Evolutionary conservation across 2,113 vertebrate species (phyloP), one percentile per base, ranked within the genome.

Genomic region (Chinchilla lanigera): DNA sequence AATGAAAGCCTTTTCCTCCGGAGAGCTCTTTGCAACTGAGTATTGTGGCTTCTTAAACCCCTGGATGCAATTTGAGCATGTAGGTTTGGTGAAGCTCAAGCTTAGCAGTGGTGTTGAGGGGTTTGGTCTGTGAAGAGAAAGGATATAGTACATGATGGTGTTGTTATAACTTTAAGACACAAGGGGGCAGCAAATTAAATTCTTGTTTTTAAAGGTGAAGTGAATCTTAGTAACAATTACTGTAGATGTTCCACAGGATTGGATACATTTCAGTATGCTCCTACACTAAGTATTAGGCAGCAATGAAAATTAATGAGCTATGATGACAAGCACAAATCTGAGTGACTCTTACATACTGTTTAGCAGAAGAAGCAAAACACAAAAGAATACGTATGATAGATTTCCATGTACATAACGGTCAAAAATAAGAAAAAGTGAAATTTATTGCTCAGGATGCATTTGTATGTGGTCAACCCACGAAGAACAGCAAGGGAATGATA

Each of bases 161-260:
- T 30, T 94, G 90, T 80, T 88, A 92, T 77, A 22, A 22, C 26
- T 75, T 26, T 1, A 28, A 56, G 26, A 92, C 96, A 96, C 96
- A 75, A 95, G 96, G 28, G 96, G 96, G 95, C 96, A 97, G 96
- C 89, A 97, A 91, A 87, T 82, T 14, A 87, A 78, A 33, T 10
- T 86, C 38, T 90, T 73, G 30, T 19, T 94, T 94, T 90, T 47
- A 65, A 93, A 93, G 38, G 7, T 20, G 16, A 94, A 41, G 3
- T 12, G 41, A 67, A 54, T 20, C 93, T 69, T 33, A 30, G 58
- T 20, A 73, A 77, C 16, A 44, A 60, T 26, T 44, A 73, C 56
- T 16, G 20, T 33, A 28, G 9, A 38, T 2, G 14, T 85, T 90
- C 60, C 60, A 5, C 3, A 9, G 9, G 16, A 41, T 38, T 61